Evolutionary conservation across 2,797 vertebrate genomes (phyloP), one percentile per base, ranked within the genome.

Genomic region (Bufotes viridis): DNA sequence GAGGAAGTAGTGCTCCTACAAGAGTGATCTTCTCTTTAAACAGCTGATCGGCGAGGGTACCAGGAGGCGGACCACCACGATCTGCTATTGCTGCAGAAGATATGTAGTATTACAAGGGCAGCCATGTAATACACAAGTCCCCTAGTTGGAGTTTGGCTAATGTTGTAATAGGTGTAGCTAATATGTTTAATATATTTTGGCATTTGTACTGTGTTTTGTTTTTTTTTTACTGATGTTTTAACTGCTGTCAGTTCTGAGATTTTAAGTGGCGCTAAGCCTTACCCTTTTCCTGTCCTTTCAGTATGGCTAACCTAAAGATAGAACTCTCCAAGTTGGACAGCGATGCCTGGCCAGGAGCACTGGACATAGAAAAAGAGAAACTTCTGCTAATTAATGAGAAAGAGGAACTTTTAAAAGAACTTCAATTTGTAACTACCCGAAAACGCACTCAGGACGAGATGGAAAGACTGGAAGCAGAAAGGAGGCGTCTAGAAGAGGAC

Each of bases 281-380:
- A 13, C 24, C 91, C 5, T 78, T 3, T 91, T 14, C 78, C 42
- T 92, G 90, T 90, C 60, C 0, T 91, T 92, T 86, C 91, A 97
- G 96, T 90, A 96, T 96, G 95, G 96, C 96, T 90, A 96, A 96
- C 91, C 90, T 96, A 89, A 96, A 97, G 92, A 96, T 96, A 7
- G 96, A 97, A 84, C 93, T 97, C 76, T 95, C 96, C 0, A 96
- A 96, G 91, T 82, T 97, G 89, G 95, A 96, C 74, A 92, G 92
- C 7, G 95, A 96, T 85, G 92, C 93, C 49, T 96, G 96, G 95
- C 96, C 96, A 6, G 96, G 95, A 81, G 91, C 93, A 0, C 88
- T 96, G 90, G 96, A 96, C 29, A 90, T 95, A 7, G 96, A 97
- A 90, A 96, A 95, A 76, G 96, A 97, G 92, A 95, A 94, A 65